phyloP scores from a whole-genome alignment of 2,113 vertebrate species.

The Gambusia holbrooki region DNA sequence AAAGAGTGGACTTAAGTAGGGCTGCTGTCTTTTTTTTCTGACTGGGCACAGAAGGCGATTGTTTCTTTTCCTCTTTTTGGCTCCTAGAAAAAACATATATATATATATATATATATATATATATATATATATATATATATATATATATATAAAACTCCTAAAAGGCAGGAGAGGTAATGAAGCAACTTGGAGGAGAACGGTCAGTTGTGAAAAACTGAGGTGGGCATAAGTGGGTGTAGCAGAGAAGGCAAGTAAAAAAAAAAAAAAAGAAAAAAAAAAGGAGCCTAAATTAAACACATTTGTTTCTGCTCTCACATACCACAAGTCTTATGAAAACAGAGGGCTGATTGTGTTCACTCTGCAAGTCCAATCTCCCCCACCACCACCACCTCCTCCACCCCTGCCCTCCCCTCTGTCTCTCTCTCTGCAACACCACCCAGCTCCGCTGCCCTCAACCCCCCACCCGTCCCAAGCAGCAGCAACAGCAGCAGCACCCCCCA shows the following conservation, averaged over 20 bases:
- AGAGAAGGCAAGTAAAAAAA: conserved; percentile 38
- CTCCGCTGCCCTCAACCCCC: conserved; percentile 55
- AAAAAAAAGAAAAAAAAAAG: conserved; percentile 54
- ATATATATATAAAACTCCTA: conserved; percentile 19
- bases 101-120: too few species aligned
- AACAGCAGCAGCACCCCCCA: not conserved
- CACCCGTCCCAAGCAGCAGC: conserved; percentile 49
- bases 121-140: too few species aligned
- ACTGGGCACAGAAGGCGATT: conserved; percentile 51
- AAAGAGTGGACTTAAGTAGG: conserved; percentile 62
- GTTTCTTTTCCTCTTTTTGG: conserved; percentile 30
- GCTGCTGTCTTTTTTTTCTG: conserved; percentile 57
- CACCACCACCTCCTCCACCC: conserved; percentile 26
- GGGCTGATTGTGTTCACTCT: conserved; percentile 84
- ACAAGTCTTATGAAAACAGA: conserved; percentile 88
- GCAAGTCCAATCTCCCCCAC: conserved; percentile 58
- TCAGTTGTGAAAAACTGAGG: conserved; percentile 69
- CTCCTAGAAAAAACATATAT: conserved; percentile 8
- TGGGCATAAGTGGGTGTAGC: conserved; percentile 71
- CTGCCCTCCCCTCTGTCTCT: conserved; percentile 12
- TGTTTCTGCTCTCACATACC: conserved; percentile 88
- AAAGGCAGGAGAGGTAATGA: conserved; percentile 59
- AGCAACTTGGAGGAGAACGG: conserved; percentile 60
- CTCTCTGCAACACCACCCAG: conserved; percentile 62
- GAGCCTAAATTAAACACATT: conserved; percentile 87